Evolutionary conservation across 2,113 vertebrate genomes (phyloP).

Genomic region (Damaliscus lunatus): DNA sequence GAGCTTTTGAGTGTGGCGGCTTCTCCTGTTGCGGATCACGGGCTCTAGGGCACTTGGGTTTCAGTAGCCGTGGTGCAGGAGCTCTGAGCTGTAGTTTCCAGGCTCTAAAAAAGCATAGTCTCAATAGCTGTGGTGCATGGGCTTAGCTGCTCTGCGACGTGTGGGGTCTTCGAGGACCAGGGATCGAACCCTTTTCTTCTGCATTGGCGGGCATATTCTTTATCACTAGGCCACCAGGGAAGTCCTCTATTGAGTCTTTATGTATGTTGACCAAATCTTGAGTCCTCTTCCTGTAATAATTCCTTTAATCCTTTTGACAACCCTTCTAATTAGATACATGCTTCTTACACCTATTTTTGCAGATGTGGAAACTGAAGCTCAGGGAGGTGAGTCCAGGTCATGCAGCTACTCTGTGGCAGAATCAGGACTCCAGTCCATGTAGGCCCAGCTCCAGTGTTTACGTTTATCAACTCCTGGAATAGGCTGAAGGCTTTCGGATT

Average conservation of each 20-base stretch:
- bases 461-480: background rate
- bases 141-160: background rate
- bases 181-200: background rate
- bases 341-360: background rate
- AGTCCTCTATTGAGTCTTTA: background rate
- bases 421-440: background rate
- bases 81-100: background rate
- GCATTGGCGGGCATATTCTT: background rate
- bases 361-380: background rate
- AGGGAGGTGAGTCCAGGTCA: background rate
- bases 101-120: background rate
- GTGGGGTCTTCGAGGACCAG: background rate
- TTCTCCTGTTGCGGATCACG: accelerated
- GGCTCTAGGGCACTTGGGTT: background rate
- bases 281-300: background rate
- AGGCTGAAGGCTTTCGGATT: background rate
- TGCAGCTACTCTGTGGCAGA: background rate
- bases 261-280: too few relatives aligned
- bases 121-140: background rate
- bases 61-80: background rate
- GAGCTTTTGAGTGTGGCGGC: background rate
- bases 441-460: background rate
- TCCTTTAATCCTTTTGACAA: background rate
- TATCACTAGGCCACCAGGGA: background rate
- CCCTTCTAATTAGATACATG: background rate